These are phyloP conservation scores for Baryphthengus martii DNA, from an alignment of 2,113 vertebrate species.

Conservation along the genomic window DNA sequence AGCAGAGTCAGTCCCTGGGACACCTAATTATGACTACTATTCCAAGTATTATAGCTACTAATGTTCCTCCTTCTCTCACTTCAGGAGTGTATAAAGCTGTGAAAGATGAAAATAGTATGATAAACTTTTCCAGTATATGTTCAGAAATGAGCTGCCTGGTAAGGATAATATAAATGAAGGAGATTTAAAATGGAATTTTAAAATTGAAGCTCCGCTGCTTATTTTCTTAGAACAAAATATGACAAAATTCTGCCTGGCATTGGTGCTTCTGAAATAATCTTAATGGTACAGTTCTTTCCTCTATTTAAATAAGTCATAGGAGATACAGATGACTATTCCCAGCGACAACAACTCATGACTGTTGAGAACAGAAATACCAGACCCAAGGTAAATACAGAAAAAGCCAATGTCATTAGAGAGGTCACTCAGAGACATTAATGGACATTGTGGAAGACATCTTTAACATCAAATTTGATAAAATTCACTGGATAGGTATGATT, in stretches of 20 bases:
- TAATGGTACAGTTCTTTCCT: background rate
- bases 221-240: background rate
- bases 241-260: background rate
- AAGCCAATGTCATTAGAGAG: background rate
- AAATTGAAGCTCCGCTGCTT: background rate
- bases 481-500: background rate
- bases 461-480: background rate
- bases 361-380: background rate
- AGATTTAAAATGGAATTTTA: background rate
- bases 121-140: background rate
- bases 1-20: background rate
- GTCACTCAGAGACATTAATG: background rate
- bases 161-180: background rate
- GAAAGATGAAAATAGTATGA: background rate
- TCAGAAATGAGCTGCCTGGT: background rate
- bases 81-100: background rate
- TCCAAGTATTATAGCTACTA: background rate
- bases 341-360: background rate
- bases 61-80: background rate
- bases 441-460: background rate
- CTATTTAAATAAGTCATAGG: background rate
- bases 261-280: background rate
- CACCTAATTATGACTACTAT: background rate
- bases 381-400: background rate
- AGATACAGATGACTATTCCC: background rate